Base-by-base conservation (phyloP, 2,888 invertebrate genomes). In the Drosophila glabriapex region DNA sequence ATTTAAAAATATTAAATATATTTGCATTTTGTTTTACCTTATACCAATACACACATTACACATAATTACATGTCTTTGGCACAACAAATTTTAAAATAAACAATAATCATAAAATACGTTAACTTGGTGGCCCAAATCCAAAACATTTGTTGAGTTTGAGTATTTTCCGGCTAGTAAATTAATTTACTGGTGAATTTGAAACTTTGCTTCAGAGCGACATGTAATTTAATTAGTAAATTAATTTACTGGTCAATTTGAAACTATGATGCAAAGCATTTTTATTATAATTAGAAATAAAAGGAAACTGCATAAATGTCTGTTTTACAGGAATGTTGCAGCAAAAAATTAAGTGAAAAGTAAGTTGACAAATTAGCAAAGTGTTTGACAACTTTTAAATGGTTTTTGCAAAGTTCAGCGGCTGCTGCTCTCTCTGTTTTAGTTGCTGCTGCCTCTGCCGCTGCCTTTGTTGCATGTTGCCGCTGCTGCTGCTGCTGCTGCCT, bases 301-400 rank as follows among this genome's bases (percentile, higher is more conserved):
- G 25, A 6, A 19, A 7, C 14, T 25, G 33, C 33, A 59, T 33
- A 43, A 43, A 16, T 31, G 37, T n/a, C 16, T 50, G n/a, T 22
- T 52, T 22, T 22, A 12, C 4, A 16, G 10, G 49, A 56, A 39
- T 52, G 3, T 31, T 29, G 35, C 50, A 53, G 50, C 28, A 41
- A 28, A 29, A 16, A 54, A 56, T 52, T n/a, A 67, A 58, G 39
- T 52, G 39, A 31, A 63, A 50, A 37, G 7, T 2, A 28, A 19
- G 68, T 62, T 29, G 66, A 35, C 25, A 65, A 82, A 74, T 82
- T 82, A 79, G 54, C 56, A 74, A 82, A 79, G 55, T 68, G 79
- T 68, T 80, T 74, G 35, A 55, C 74, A 82, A 82, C 55, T 80
- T 80, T 80, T 74, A 82, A 74, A 82, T 75, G 76, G 62, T 68